Percentiles rank a stretch among this genome's conserved stretches.
These are phyloP conservation scores for Galerucella calmariensis DNA, from an alignment of 2,888 invertebrate genomes.

Conservation along the genomic window DNA sequence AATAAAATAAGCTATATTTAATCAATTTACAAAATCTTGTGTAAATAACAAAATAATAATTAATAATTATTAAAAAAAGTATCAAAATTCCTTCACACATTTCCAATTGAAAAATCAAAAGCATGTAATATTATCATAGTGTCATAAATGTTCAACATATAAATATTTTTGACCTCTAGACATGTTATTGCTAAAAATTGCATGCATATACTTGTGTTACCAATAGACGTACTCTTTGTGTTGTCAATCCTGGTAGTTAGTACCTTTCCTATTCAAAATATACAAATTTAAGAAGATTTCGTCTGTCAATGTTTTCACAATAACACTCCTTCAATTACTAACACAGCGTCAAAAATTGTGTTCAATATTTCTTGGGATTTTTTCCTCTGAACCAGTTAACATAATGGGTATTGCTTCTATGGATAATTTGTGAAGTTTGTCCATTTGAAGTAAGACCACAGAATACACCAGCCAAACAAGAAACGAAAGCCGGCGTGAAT, in stretches of 20 bases:
- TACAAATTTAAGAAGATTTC: neutral
- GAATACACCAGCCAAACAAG: too few species aligned
- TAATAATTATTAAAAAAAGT: neutral
- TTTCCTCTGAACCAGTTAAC: too few species aligned
- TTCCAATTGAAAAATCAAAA: conserved; percentile 11
- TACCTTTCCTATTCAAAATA: neutral
- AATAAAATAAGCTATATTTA: conserved; percentile 1
- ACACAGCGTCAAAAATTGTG: neutral
- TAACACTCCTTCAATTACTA: neutral
- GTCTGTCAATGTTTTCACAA: neutral
- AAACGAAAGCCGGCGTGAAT: too few species aligned
- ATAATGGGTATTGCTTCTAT: too few species aligned
- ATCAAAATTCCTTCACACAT: conserved; percentile 27
- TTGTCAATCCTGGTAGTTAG: neutral
- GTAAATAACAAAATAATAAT: neutral
- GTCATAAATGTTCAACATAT: conserved; percentile 2
- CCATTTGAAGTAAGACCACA: too few species aligned
- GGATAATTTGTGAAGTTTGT: too few species aligned
- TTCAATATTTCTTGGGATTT: too few species aligned
- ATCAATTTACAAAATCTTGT: neutral
- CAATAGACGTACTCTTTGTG: neutral
- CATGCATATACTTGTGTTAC: conserved; percentile 13
- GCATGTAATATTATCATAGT: conserved; percentile 14
- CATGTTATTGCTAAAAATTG: neutral
- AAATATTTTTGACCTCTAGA: conserved; percentile 12